Conservation (phyloP, 2,797 vertebrate species). For the Cossypha dichroa region DNA sequence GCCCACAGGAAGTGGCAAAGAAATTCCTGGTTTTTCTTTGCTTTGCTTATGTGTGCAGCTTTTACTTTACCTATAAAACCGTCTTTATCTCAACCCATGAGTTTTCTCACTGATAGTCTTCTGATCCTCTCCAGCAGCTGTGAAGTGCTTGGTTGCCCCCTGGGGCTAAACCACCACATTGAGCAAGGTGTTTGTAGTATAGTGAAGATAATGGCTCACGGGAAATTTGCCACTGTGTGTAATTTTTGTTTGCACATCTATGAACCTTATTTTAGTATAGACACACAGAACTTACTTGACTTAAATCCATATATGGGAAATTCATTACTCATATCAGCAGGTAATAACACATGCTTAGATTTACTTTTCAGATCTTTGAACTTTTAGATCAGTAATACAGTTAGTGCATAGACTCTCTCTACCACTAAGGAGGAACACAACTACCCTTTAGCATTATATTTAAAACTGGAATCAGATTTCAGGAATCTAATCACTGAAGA, state of each 20-base stretch:
- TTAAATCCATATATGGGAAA: not conserved
- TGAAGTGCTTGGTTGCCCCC: not conserved
- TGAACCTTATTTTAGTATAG: not conserved
- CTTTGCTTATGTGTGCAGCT: not conserved
- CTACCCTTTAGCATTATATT: not conserved
- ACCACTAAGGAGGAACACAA: not conserved
- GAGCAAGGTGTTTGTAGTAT: not conserved
- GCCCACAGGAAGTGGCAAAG: not conserved
- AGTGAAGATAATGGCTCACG: not conserved
- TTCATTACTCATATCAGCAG: not conserved
- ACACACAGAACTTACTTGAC: not conserved
- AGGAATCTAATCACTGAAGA: not conserved
- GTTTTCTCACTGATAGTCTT: not conserved
- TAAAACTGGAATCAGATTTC: not conserved
- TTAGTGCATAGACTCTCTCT: not conserved
- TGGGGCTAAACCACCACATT: not conserved
- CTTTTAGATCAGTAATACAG: not conserved
- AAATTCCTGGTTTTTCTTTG: not conserved
- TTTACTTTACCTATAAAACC: not conserved
- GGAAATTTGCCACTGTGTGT: not conserved
- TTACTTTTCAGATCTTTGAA: not conserved
- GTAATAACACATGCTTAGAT: not conserved
- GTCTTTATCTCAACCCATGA: not conserved
- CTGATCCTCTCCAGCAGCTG: not conserved
- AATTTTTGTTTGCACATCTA: not conserved